Evolutionary conservation across 2,888 invertebrate genomes (phyloP).

Genomic region (Aquatica leii): DNA sequence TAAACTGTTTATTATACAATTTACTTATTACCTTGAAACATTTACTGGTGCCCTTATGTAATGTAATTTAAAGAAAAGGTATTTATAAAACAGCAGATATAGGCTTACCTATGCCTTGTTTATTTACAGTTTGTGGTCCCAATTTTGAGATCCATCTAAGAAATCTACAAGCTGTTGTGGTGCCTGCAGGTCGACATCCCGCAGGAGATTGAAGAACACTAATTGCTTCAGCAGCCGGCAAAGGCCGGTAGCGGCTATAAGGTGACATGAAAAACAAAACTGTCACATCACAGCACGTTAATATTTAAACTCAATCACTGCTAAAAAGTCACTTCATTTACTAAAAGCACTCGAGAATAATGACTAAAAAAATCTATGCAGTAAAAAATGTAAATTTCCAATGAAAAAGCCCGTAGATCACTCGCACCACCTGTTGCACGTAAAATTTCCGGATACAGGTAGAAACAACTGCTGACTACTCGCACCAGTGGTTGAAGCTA

Average conservation of each 20-base stretch:
- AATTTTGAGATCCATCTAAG: slow-evolving; percentile 65
- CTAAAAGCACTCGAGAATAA: not conserved
- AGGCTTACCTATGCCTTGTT: slow-evolving; percentile 57
- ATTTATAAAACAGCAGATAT: not conserved
- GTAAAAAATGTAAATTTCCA: not conserved
- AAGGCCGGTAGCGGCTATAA: slow-evolving; percentile 60
- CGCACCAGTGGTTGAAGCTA: slow-evolving; percentile 22
- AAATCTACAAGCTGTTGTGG: slow-evolving; percentile 63
- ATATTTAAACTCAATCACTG: slow-evolving; percentile 11
- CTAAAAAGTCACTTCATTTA: not conserved
- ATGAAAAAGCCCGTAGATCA: slow-evolving; percentile 3
- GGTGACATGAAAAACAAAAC: slow-evolving; percentile 56
- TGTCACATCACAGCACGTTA: slow-evolving; percentile 28
- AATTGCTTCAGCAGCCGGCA: slow-evolving; percentile 57
- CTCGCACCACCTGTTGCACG: slow-evolving; percentile 29
- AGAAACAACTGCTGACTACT: slow-evolving; percentile 23
- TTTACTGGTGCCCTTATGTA: not conserved
- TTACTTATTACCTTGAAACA: not conserved
- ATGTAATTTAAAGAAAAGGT: not conserved
- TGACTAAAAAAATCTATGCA: not conserved
- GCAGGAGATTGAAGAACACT: slow-evolving; percentile 45
- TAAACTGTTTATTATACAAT: not conserved
- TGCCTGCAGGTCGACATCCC: slow-evolving; percentile 45
- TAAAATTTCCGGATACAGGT: slow-evolving; percentile 21
- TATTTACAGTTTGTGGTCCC: slow-evolving; percentile 64